Conservation (phyloP, 2,113 vertebrate genomes). For the Elanoides forficatus region DNA sequence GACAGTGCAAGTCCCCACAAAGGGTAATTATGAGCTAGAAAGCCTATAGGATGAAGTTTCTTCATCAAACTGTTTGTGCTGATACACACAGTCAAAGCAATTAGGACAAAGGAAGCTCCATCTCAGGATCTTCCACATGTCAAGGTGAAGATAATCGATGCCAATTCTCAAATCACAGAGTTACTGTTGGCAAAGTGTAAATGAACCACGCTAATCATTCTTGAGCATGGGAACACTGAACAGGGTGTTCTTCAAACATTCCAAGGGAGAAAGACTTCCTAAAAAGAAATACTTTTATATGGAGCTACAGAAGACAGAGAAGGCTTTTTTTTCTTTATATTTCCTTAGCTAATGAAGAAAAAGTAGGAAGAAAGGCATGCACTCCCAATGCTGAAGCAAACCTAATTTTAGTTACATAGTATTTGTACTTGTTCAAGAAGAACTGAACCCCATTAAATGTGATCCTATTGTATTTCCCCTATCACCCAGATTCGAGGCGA, state of each 20-base stretch:
- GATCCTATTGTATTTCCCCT: not conserved
- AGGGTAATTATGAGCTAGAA: not conserved
- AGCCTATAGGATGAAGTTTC: not conserved
- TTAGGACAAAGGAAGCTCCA: constrained; percentile 1
- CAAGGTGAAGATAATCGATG: constrained; percentile 39
- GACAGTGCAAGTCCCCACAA: not conserved
- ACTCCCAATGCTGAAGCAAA: not conserved
- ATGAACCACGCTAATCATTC: constrained; percentile 4
- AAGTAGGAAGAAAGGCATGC: not conserved
- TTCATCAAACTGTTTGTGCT: constrained; percentile 22
- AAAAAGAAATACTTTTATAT: not conserved
- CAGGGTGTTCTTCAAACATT: not conserved
- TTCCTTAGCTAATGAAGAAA: not conserved
- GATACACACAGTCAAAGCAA: not conserved
- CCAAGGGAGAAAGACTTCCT: not conserved
- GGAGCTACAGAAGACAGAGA: not conserved
- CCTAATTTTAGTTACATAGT: not conserved
- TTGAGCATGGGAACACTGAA: not conserved
- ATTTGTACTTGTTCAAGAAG: not conserved
- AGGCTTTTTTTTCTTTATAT: not conserved
- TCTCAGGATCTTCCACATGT: constrained; percentile 15
- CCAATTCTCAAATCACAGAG: constrained; percentile 17
- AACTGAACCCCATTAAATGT: not conserved
- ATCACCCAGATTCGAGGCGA: not conserved
- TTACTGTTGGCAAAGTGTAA: constrained; percentile 55